phyloP scores from a whole-genome alignment of 2,797 vertebrate species.

The Propithecus perrieri region DNA sequence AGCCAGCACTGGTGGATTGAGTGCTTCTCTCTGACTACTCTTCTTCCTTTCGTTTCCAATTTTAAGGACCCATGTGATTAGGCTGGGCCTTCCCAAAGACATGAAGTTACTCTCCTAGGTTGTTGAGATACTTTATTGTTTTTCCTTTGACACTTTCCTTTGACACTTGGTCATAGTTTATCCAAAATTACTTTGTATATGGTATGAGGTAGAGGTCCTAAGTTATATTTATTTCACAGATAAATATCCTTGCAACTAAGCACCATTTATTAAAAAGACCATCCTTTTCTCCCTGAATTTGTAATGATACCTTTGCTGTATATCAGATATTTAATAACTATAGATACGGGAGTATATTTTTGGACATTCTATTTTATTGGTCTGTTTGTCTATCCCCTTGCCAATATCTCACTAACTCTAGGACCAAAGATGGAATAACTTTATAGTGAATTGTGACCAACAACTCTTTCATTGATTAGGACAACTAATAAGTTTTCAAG shows the following conservation, averaged over 20 bases:
- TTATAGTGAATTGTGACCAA: neutral
- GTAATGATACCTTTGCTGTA: neutral
- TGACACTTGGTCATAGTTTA: neutral
- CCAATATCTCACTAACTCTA: neutral
- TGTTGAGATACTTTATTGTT: neutral
- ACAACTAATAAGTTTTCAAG: neutral
- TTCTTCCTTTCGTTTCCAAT: neutral
- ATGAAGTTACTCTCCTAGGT: neutral
- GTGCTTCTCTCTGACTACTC: neutral
- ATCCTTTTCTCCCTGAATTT: neutral
- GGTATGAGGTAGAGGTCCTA: neutral
- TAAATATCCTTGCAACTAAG: neutral
- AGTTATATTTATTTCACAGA: neutral
- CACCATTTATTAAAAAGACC: neutral
- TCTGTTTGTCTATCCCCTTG: neutral
- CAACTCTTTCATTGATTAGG: neutral
- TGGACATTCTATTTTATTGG: neutral
- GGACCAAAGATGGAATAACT: neutral
- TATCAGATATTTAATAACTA: neutral
- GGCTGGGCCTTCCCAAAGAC: neutral
- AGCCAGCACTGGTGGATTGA: neutral
- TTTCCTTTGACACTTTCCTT: neutral
- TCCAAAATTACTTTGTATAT: neutral
- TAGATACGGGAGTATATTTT: neutral
- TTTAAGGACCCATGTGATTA: neutral